These are phyloP conservation scores for Drosophila bocki DNA, from an alignment of 1,140 invertebrate species.

Conservation along the genomic window DNA sequence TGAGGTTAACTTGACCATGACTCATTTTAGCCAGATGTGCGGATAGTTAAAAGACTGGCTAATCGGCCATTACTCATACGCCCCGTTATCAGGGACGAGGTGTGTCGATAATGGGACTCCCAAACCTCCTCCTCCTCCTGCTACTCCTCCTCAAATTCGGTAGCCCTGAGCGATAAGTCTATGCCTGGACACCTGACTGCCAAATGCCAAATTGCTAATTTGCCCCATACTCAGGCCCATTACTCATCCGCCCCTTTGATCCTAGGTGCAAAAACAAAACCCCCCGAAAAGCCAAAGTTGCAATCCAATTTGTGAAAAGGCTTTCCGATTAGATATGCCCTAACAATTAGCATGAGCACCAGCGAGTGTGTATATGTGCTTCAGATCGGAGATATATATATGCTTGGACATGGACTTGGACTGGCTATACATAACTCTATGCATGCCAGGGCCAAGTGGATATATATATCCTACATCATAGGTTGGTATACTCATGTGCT, in stretches of 20 bases:
- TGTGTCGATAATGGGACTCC: slow-evolving; percentile 17
- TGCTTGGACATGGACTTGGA: not conserved
- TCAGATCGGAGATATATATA: slow-evolving; percentile 2
- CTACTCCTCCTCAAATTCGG: not conserved
- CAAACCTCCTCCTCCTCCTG: not conserved
- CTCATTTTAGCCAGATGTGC: slow-evolving; percentile 12
- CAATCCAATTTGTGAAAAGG: slow-evolving; percentile 11
- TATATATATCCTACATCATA: slow-evolving; percentile 7
- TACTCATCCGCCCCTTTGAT: slow-evolving; percentile 26
- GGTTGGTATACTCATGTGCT: slow-evolving; percentile 28
- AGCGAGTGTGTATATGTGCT: not conserved
- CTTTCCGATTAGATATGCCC: slow-evolving; percentile 24
- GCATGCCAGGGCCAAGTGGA: slow-evolving; percentile 32
- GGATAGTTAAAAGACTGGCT: not conserved
- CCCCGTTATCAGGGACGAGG: slow-evolving; percentile 21
- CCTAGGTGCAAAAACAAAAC: not conserved
- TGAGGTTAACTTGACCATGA: not conserved
- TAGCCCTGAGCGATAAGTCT: slow-evolving; percentile 25
- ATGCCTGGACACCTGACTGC: slow-evolving; percentile 37
- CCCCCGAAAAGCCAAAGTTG: slow-evolving; percentile 16
- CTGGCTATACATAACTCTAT: slow-evolving; percentile 17
- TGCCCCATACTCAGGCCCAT: slow-evolving; percentile 14
- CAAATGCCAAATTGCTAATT: slow-evolving; percentile 14
- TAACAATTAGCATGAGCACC: slow-evolving; percentile 16
- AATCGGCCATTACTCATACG: slow-evolving; percentile 62